phyloP scores from a whole-genome alignment of 1,140 invertebrate species.

The Monomorium pharaonis region DNA sequence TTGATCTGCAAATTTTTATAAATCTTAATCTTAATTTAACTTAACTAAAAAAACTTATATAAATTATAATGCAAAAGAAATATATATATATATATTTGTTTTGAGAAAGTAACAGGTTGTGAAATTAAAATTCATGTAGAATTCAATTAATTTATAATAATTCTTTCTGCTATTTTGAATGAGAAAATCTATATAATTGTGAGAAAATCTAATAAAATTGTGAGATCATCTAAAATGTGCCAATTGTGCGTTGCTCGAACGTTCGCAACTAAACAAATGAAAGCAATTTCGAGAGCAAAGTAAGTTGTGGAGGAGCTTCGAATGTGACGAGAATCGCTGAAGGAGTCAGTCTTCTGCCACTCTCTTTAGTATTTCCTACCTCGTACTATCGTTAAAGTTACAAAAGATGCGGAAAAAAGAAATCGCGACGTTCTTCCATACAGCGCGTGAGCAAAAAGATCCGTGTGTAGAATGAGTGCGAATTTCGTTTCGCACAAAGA shows the following conservation, averaged over 20 bases:
- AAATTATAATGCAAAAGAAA: neutral
- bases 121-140: slow-evolving; percentile 3
- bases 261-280: neutral
- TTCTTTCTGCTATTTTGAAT: neutral
- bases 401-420: slow-evolving; percentile 22
- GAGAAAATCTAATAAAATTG: slow-evolving; percentile 4
- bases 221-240: slow-evolving; percentile 5
- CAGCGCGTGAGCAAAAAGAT: neutral
- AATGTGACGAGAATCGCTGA: slow-evolving; percentile 60
- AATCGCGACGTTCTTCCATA: slow-evolving; percentile 33
- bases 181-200: neutral
- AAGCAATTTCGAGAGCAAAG: slow-evolving; percentile 35
- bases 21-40: neutral
- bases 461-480: neutral
- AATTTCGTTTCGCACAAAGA: slow-evolving; percentile 21
- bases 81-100: too few species aligned
- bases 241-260: slow-evolving; percentile 8
- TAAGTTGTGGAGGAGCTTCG: slow-evolving; percentile 51
- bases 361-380: slow-evolving; percentile 40
- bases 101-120: neutral
- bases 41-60: neutral
- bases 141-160: neutral
- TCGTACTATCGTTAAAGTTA: slow-evolving; percentile 32
- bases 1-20: neutral
- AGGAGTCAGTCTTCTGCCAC: slow-evolving; percentile 23